Percentiles rank a stretch among this genome's conserved stretches.
Evolutionary conservation across 2,113 vertebrate species (phyloP).

Genomic region (Nasalis larvatus): DNA sequence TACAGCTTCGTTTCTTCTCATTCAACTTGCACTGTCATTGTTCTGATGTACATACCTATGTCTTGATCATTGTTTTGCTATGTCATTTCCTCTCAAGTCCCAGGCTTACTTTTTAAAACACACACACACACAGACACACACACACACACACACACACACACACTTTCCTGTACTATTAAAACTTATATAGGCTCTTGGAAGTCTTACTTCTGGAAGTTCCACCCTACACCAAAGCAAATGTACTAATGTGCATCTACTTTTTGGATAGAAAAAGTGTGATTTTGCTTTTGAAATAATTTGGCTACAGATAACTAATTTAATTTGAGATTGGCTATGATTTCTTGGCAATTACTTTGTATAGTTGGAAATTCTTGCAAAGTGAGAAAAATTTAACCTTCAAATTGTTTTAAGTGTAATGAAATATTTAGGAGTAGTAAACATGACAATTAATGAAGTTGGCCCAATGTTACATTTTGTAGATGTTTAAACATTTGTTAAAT

Average conservation of each 20-base stretch:
- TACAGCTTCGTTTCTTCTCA: neutral
- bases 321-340: constrained; percentile 66
- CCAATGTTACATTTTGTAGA: constrained; percentile 49
- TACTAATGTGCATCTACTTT: neutral
- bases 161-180: neutral
- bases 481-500: constrained; percentile 63
- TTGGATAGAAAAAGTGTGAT: constrained; percentile 35
- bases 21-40: neutral
- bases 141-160: too few species aligned
- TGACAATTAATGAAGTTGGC: constrained; percentile 56
- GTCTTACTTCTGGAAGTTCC: neutral
- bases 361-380: constrained; percentile 51
- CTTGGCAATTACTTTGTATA: constrained; percentile 57
- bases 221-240: neutral
- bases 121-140: too few species aligned
- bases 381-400: constrained; percentile 62
- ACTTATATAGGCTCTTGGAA: neutral
- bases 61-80: neutral
- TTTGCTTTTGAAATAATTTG: constrained; percentile 65
- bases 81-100: neutral
- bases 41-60: neutral
- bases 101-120: neutral
- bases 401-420: constrained; percentile 65
- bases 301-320: constrained; percentile 58
- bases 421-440: constrained; percentile 66